Percentiles rank a stretch among this genome's conserved stretches.
Evolutionary conservation across 53 echinoderm and acorn worm genomes (phyloP).

Genomic region (Pentamera pediparva): DNA sequence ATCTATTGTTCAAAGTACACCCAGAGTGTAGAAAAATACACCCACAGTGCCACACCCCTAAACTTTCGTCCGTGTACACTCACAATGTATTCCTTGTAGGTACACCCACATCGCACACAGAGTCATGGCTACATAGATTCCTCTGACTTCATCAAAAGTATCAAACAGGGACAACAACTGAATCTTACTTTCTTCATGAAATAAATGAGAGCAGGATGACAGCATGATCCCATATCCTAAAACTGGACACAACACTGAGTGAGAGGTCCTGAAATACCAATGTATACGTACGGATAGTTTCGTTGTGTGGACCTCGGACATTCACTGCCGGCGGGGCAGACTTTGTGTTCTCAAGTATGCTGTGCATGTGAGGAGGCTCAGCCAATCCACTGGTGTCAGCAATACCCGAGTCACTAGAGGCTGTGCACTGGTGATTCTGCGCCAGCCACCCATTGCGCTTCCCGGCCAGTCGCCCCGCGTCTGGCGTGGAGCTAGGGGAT

Average conservation of each 20-base stretch:
- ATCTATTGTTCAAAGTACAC: not conserved
- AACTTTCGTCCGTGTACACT: no score
- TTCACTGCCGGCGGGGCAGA: conserved; percentile 97
- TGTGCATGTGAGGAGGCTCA: conserved; percentile 19
- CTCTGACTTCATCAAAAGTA: not conserved
- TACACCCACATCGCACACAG: no score
- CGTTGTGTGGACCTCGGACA: conserved; percentile 57
- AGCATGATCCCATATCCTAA: no score
- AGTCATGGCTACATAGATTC: no score
- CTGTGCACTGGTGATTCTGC: not conserved
- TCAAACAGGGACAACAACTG: not conserved
- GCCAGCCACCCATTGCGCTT: conserved; percentile 60
- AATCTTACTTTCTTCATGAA: no score
- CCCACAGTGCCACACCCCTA: no score
- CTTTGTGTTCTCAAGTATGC: conserved; percentile 65
- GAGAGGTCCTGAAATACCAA: no score
- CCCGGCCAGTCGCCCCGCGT: conserved; percentile 38
- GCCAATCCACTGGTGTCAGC: conserved; percentile 32
- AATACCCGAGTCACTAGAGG: conserved; percentile 50
- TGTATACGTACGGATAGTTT: conserved; percentile 42
- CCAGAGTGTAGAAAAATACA: no score
- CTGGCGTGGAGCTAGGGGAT: conserved; percentile 62
- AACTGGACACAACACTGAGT: no score
- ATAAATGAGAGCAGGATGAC: no score
- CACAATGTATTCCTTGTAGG: no score